These are phyloP conservation scores for Epirrita christyi DNA, from an alignment of 2,888 invertebrate genomes.

Conservation along the genomic window DNA sequence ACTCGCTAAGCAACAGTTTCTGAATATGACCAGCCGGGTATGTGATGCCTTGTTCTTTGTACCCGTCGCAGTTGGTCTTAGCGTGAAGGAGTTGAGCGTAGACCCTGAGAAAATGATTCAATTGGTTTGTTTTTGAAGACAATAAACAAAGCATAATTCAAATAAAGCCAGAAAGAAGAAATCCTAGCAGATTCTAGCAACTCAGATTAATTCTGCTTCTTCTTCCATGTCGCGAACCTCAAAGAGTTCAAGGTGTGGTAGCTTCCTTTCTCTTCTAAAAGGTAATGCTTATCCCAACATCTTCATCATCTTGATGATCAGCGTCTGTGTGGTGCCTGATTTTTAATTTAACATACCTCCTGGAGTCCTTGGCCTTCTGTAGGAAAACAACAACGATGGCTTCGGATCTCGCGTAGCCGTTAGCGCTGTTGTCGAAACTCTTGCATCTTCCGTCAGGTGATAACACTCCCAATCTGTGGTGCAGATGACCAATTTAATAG, in stretches of 20 bases:
- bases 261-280: too few relatives aligned
- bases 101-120: slow-evolving; percentile 57
- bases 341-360: slow-evolving; percentile 62
- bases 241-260: too few relatives aligned
- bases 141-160: neutral
- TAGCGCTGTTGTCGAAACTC: slow-evolving; percentile 93
- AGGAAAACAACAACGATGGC: slow-evolving; percentile 88
- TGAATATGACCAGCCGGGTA: slow-evolving; percentile 88
- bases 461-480: slow-evolving; percentile 90
- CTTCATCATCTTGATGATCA: too few relatives aligned
- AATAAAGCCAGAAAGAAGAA: too few relatives aligned
- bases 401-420: slow-evolving; percentile 94
- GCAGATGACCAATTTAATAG: too few relatives aligned
- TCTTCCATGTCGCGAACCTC: too few relatives aligned
- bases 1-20: slow-evolving; percentile 85
- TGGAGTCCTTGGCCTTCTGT: slow-evolving; percentile 88
- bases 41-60: slow-evolving; percentile 88
- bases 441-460: slow-evolving; percentile 95
- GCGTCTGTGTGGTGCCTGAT: too few relatives aligned
- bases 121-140: neutral
- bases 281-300: too few relatives aligned
- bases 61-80: slow-evolving; percentile 93
- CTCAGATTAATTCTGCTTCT: too few relatives aligned
- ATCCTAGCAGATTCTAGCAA: too few relatives aligned
- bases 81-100: slow-evolving; percentile 90